Evolutionary conservation across 2,888 invertebrate species (phyloP), one percentile per base, ranked within the genome.

Genomic region (Fissipunctia ypsillon): DNA sequence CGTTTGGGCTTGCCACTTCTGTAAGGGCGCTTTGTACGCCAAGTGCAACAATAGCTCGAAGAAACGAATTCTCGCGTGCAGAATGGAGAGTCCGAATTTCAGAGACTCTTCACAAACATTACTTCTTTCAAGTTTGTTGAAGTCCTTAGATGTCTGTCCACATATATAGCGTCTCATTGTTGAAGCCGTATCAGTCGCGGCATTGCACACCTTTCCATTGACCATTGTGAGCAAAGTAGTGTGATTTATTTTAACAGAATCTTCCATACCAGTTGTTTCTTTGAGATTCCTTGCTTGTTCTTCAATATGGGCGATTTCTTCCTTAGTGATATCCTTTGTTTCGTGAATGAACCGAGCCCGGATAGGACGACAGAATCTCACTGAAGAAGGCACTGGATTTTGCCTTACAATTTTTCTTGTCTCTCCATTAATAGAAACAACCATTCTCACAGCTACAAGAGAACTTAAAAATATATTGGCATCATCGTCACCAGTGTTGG

Each of bases 81-180:
- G 43, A 16, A 43, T 16, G 16, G 43, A 43, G 43, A 16, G 43
- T 43, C 43, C 43, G 16, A 43, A 43, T 16, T 43, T 43, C 16
- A 43, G 43, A 16, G 43, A 14, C 16, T 43, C 43, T 43, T 43
- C 16, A 5, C 16, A 16, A 43, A 43, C 43, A 16, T 14, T 16
- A 43, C 43, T 16, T 43, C 16, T 43, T 16, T 43, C 16, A 16
- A 43, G 16, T 4, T 43, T 43, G 16, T 43, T 43, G 16, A 43
- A 43, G 16, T 43, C 43, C 43, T 43, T 43, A 16, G 43, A 43
- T 43, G 43, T 43, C 43, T 43, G 43, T 14, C 43, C 67, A 31
- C 67, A 67, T 57, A 68, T 31, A 7, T 45, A 68, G 16, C 68
- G 48, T 25, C 45, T n/a, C 57, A 68, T 68, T 2, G 68, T 59